Evolutionary conservation across 1,140 invertebrate species (phyloP), one percentile per base, ranked within the genome.

Genomic region (Nasonia vitripennis): DNA sequence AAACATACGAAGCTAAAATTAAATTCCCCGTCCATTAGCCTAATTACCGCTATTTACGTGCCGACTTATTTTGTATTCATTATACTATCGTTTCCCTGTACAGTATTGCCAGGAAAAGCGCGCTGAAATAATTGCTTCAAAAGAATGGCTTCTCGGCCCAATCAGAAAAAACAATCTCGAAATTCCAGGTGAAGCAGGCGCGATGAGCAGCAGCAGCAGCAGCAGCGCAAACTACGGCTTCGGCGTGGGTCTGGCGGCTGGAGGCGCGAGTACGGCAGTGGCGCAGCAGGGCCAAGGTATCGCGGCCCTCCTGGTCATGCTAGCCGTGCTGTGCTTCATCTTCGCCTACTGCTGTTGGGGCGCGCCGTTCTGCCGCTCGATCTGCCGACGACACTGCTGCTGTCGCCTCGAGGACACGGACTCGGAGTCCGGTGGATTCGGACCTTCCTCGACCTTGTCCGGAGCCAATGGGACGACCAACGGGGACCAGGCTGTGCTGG

Each of bases 261-360:
- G 89, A 6, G 89, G 88, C n/a, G 88, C 89, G 27, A 89, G 89
- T 0, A 87, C 90, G 55, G 88, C 88, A 9, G 88, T 89, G 23
- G 87, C 88, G 41, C 91, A 93, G 51, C 92, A 92, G 37, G 91
- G 91, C 67, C 94, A 94, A 88, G 94, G 94, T 14, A 90, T 94
- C 10, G 94, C 94, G 23, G 94, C 94, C 5, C 89, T 95, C 5
- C 89, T 95, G 68, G 94, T 95, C 17, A 95, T 95, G 94, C 92
- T 95, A 10, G 93, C 94, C 7, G 94, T 95, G 10, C 90, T 95
- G 14, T 93, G 93, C 82, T 95, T 95, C 87, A 94, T 95, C 78
- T 91, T 95, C 23, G 91, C 94, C 20, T 95, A 95, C 86, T 95
- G 94, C 88, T 95, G 94, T 87, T 95, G 94, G 92, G 94, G 94